A percentile compares a stretch with the other conserved stretches of the same genome.
Conservation (phyloP, 2,888 invertebrate species). For the Drosophila kuntzei region DNA sequence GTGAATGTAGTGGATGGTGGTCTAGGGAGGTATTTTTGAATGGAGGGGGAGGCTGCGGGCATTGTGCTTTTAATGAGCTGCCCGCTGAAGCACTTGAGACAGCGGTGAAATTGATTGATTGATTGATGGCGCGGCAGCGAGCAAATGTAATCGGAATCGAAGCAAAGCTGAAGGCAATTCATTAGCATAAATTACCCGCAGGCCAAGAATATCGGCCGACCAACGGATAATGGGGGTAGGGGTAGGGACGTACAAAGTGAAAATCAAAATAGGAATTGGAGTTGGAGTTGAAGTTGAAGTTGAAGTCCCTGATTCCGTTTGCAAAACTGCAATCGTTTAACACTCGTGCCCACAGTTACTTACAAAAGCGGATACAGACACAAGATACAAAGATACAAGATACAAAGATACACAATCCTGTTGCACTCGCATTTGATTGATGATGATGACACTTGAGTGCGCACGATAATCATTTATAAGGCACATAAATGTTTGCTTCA, state of each 20-base stretch:
- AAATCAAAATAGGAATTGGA: neutral
- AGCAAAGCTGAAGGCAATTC: conserved; percentile 49
- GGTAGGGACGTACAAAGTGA: neutral
- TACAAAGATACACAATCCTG: conserved; percentile 36
- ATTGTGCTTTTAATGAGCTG: conserved; percentile 64
- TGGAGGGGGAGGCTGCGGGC: conserved; percentile 18
- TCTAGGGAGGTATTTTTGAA: neutral
- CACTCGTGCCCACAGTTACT: conserved; percentile 3
- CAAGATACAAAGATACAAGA: conserved; percentile 9
- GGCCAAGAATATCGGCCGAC: conserved; percentile 7
- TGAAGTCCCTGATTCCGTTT: conserved; percentile 16
- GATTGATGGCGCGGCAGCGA: conserved; percentile 61
- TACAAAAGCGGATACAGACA: conserved; percentile 7
- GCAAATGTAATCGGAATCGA: conserved; percentile 37
- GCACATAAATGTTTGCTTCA: conserved; percentile 59
- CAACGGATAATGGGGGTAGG: neutral
- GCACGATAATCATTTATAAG: conserved; percentile 74
- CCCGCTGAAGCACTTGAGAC: conserved; percentile 59
- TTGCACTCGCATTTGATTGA: conserved; percentile 70
- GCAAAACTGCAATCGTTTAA: conserved; percentile 36
- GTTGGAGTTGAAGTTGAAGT: neutral
- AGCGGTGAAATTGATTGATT: conserved; percentile 61
- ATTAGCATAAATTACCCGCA: conserved; percentile 73
- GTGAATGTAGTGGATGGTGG: neutral
- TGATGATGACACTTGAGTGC: conserved; percentile 64